Conservation (phyloP, 2,797 vertebrate species). For the Luscinia luscinia region DNA sequence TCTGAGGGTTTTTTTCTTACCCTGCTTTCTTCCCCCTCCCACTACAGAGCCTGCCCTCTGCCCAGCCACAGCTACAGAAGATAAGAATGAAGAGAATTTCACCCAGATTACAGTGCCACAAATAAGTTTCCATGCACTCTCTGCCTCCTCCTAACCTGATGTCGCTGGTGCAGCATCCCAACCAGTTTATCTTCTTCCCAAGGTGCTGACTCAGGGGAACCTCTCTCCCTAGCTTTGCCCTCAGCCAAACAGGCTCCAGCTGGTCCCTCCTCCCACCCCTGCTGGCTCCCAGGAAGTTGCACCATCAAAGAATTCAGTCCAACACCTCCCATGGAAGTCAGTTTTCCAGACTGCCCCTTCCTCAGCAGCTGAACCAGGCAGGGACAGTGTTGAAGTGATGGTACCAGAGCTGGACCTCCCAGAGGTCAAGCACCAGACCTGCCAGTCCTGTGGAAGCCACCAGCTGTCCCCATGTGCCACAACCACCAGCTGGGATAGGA, state of each 20-base stretch:
- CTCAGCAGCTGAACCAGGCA: rapidly evolving
- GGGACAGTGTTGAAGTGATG: rapidly evolving
- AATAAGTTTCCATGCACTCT: neutral
- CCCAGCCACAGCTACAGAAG: neutral
- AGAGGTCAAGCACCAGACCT: neutral
- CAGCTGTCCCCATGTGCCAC: neutral
- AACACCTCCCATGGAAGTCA: neutral
- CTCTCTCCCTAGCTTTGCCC: neutral
- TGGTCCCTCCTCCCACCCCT: neutral
- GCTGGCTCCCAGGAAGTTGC: neutral
- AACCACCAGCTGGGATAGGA: neutral
- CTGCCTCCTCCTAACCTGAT: neutral
- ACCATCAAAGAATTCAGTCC: neutral
- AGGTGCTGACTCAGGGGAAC: slow-evolving; percentile 53
- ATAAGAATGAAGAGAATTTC: neutral
- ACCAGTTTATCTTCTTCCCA: slow-evolving; percentile 62
- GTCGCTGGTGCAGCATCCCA: neutral
- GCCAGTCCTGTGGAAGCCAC: neutral
- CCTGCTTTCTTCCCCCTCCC: neutral
- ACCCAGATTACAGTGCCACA: neutral
- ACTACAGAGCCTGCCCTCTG: neutral
- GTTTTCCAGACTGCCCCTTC: neutral
- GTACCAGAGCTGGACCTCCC: neutral
- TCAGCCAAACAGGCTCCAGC: neutral
- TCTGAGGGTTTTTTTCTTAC: neutral